Base-by-base conservation (phyloP, 2,797 vertebrate genomes). In the Aulostomus chinensis region DNA sequence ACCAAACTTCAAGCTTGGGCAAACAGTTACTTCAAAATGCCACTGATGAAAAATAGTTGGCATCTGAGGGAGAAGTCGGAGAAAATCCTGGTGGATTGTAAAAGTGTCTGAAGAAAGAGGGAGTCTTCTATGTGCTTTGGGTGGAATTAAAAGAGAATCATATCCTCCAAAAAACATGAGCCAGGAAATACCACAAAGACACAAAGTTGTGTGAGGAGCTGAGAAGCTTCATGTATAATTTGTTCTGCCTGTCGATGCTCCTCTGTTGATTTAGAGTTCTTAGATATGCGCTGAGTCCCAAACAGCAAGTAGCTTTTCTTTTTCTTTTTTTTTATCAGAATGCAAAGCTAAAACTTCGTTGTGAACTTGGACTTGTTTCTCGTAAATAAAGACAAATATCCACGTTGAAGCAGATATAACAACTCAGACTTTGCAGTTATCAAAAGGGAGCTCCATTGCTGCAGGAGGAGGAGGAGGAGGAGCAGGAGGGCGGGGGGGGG, bases 161-260 rank as follows among this genome's bases (percentile, higher is more conserved):
- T 40, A 55, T 69, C 45, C 31, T 66, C 65, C 57, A 73, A 78
- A 74, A 60, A 66, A 66, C 31, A 38, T 48, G 60, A 69, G 86
- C 60, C 66, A 80, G 69, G 69, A 78, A 74, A 82, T 65, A 75
- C 64, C 68, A 17, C 61, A 65, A 71, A 81, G 68, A 69, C 60
- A 66, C 48, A 46, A 61, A 67, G 67, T 49, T 68, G 71, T 76
- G 50, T 35, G 60, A 76, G 67, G 64, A 73, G 68, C 51, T 58
- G 77, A 87, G 45, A 73, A 88, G 89, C 91, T 93, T 93, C 87
- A 88, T 89, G 90, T 92, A 86, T 88, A 86, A 91, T 92, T 93
- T 93, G 89, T 81, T 89, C 76, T 87, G 88, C 80, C 83, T 81
- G 71, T 64, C 81, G 74, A 73, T 57, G n/a, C n/a, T n/a, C n/a